A percentile compares a stretch with the other conserved stretches of the same genome.
Conservation (phyloP, 2,797 vertebrate species). For the Aviceda cuculoides region DNA sequence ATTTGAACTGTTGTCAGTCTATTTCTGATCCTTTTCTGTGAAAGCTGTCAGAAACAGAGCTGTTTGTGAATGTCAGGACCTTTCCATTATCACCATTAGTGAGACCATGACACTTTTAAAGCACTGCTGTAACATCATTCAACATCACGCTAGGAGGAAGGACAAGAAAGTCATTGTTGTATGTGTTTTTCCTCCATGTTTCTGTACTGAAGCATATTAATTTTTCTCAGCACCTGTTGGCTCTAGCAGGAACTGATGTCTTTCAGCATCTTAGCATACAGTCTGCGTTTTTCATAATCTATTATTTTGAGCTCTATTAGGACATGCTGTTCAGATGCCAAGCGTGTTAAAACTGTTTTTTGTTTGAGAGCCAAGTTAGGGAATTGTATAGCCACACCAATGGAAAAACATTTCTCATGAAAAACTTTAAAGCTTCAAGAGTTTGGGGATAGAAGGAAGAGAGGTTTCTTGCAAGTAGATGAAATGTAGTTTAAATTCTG, state of each 20-base stretch:
- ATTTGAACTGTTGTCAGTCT: slow-evolving; percentile 1
- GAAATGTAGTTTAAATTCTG: background rate
- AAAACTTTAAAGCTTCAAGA: background rate
- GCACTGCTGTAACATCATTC: background rate
- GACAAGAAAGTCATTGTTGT: background rate
- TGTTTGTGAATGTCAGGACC: slow-evolving; percentile 8
- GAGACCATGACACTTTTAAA: background rate
- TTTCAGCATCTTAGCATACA: background rate
- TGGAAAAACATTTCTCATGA: background rate
- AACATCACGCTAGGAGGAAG: background rate
- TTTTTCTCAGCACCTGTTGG: background rate
- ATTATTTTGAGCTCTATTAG: background rate
- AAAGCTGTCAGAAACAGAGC: background rate
- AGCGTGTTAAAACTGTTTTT: background rate
- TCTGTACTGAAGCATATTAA: background rate
- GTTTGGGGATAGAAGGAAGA: background rate
- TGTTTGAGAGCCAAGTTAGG: background rate
- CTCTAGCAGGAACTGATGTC: background rate
- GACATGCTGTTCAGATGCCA: background rate
- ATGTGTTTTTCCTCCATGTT: rapidly evolving
- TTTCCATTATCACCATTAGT: slow-evolving; percentile 16
- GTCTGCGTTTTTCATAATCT: background rate
- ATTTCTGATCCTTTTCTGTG: background rate
- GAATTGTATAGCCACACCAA: background rate
- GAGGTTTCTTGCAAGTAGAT: background rate